Base-by-base conservation (phyloP, 2,113 vertebrate genomes). In the Saccopteryx bilineata region DNA sequence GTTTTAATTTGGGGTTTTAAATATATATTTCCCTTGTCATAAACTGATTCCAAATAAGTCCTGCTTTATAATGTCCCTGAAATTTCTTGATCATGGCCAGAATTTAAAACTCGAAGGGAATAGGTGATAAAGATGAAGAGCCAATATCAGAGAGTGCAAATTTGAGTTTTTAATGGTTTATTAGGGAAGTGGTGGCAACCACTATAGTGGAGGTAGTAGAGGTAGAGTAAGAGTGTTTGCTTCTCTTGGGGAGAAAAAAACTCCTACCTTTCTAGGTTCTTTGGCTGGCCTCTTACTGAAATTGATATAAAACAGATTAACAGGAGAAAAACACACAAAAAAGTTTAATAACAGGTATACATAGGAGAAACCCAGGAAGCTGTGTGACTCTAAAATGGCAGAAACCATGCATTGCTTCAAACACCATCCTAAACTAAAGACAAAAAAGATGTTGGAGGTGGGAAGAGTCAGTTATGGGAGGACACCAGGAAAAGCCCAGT, bases 1-100 rank as follows among this genome's bases (percentile, higher is more conserved):
- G 1, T 78, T 97, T 93, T 28, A 79, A 86, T 95, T 90, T 89
- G 14, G 18, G 4, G 1, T 72, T 96, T 85, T 61, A 71, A 0
- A 15, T 85, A 8, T 63, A 23, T 81, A 24, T 76, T 28, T 74
- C 5, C 10, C 8, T 81, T 65, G 46, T 39, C 5, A 12, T 79
- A 54, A 23, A 33, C 23, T 61, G 14, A 97, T 28, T 65, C 4
- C 58, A 68, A 90, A 80, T 33, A 68, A 52, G 9, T 21, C 10
- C 5, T 5, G 48, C 46, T 86, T 85, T 8, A 48, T 72, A 91
- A 96, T 91, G 7, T 72, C 17, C 13, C 39, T 79, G 15, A 89
- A 63, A 9, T 88, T 85, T 79, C 65, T 95, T 80, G 7, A 75
- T 87, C 48, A 76, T 26, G 87, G 28, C 9, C 48, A 54, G 9